phyloP scores from a whole-genome alignment of 2,888 invertebrate species.

The Hypena proboscidalis region DNA sequence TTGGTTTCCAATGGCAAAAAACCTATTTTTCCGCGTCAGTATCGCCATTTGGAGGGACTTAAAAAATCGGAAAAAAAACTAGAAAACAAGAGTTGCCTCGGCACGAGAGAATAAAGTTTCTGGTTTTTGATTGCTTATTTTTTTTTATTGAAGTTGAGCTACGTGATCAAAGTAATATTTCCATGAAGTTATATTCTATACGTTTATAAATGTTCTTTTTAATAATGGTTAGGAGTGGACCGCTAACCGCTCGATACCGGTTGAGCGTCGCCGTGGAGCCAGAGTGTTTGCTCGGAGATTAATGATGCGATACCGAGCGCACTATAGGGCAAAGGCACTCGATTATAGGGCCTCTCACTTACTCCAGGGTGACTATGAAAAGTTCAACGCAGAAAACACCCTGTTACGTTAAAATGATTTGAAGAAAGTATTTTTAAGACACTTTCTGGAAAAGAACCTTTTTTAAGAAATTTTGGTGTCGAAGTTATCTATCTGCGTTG shows the following conservation, averaged over 20 bases:
- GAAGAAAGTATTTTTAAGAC: slow-evolving; percentile 23
- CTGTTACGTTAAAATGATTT: slow-evolving; percentile 34
- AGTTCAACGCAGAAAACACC: slow-evolving; percentile 60
- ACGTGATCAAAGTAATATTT: too few relatives aligned
- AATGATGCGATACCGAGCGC: slow-evolving; percentile 74
- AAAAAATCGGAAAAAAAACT: slow-evolving; percentile 21
- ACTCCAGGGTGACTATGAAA: slow-evolving; percentile 70
- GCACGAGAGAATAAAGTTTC: too few relatives aligned
- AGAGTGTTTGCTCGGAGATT: slow-evolving; percentile 76
- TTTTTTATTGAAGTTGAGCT: too few relatives aligned
- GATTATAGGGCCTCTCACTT: slow-evolving; percentile 79
- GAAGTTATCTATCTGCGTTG: background rate
- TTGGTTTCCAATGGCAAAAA: slow-evolving; percentile 22
- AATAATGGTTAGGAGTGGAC: slow-evolving; percentile 35
- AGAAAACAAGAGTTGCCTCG: slow-evolving; percentile 12
- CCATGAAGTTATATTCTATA: slow-evolving; percentile 19
- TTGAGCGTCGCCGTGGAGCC: slow-evolving; percentile 43
- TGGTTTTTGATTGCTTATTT: too few relatives aligned
- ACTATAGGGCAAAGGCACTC: slow-evolving; percentile 66
- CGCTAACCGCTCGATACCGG: slow-evolving; percentile 26
- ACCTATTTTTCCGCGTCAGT: slow-evolving; percentile 10
- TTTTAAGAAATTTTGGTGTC: background rate
- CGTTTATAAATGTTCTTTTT: slow-evolving; percentile 23
- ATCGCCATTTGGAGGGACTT: slow-evolving; percentile 11
- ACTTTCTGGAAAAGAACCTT: slow-evolving; percentile 3